These are phyloP conservation scores for Octodon degus DNA, from an alignment of 2,113 vertebrate genomes.

Conservation along the genomic window DNA sequence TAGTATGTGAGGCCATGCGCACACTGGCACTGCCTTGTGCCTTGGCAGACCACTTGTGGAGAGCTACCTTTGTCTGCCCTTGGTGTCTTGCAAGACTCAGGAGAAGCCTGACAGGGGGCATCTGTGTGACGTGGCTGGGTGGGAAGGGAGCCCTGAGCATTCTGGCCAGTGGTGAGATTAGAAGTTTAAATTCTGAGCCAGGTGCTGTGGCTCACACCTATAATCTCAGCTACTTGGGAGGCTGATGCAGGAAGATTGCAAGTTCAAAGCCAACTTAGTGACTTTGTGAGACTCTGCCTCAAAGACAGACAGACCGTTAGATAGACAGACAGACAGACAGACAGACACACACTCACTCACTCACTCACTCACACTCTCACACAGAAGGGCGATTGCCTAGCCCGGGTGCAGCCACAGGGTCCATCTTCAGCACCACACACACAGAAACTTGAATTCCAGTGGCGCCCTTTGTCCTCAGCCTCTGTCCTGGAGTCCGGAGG, in stretches of 20 bases:
- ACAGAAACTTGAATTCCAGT: not conserved
- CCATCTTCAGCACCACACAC: not conserved
- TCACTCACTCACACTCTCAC: too few species aligned
- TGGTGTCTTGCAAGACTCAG: not conserved
- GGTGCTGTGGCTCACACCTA: not conserved
- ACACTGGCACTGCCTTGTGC: fast-evolving
- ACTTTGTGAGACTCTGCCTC: not conserved
- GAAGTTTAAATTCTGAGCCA: not conserved
- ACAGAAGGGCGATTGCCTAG: not conserved
- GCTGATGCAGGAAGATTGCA: not conserved
- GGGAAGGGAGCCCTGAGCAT: not conserved
- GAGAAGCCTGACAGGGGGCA: not conserved
- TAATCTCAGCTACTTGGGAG: not conserved
- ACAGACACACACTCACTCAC: too few species aligned
- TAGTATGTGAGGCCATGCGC: fast-evolving
- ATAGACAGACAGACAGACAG: too few species aligned
- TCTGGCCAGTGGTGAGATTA: not conserved
- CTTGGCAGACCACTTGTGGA: fast-evolving
- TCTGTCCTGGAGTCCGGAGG: fast-evolving
- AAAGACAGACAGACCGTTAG: too few species aligned
- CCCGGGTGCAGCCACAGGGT: not conserved
- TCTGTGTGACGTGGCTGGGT: not conserved
- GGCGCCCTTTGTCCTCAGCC: not conserved
- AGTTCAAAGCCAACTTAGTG: not conserved
- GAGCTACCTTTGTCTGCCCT: not conserved